Conservation (phyloP, 1,140 invertebrate species). For the Panagrolaimus sp. region DNA sequence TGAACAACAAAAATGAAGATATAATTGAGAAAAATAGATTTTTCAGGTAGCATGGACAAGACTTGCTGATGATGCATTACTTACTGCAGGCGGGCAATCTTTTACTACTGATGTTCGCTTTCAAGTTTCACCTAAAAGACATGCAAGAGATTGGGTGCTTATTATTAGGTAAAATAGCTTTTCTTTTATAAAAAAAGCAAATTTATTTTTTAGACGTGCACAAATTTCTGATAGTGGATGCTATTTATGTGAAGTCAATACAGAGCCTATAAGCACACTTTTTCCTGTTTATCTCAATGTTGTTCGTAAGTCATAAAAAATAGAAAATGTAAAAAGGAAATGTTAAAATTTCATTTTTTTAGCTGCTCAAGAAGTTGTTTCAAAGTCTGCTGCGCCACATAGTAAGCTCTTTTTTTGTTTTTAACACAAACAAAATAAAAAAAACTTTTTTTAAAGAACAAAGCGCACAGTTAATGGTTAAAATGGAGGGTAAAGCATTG, state of each 20-base stretch:
- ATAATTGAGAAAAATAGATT: neutral
- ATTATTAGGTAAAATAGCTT: conserved; percentile 15
- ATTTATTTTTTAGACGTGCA: conserved; percentile 16
- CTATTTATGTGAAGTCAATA: conserved; percentile 28
- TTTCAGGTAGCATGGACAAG: conserved; percentile 27
- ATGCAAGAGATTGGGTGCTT: conserved; percentile 26
- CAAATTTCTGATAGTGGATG: conserved; percentile 21
- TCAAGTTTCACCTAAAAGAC: conserved; percentile 25
- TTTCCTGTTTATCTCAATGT: conserved; percentile 25
- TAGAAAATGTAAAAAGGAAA: neutral
- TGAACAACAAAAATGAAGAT: neutral
- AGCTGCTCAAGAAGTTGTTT: neutral
- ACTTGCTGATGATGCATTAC: conserved; percentile 20
- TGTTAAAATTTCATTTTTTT: conserved; percentile 6
- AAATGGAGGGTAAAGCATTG: conserved; percentile 17
- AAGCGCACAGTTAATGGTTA: conserved; percentile 11
- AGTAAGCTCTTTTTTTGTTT: conserved; percentile 10
- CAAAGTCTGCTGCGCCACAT: conserved; percentile 6
- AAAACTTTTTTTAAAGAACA: conserved; percentile 14
- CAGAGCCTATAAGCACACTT: conserved; percentile 19
- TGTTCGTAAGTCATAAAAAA: conserved; percentile 12
- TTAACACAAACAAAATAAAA: neutral
- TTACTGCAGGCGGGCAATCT: conserved; percentile 22
- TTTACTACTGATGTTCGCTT: conserved; percentile 25
- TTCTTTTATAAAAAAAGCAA: neutral